Evolutionary conservation across 2,113 vertebrate genomes (phyloP).

Genomic region (Irena cyanogastra): DNA sequence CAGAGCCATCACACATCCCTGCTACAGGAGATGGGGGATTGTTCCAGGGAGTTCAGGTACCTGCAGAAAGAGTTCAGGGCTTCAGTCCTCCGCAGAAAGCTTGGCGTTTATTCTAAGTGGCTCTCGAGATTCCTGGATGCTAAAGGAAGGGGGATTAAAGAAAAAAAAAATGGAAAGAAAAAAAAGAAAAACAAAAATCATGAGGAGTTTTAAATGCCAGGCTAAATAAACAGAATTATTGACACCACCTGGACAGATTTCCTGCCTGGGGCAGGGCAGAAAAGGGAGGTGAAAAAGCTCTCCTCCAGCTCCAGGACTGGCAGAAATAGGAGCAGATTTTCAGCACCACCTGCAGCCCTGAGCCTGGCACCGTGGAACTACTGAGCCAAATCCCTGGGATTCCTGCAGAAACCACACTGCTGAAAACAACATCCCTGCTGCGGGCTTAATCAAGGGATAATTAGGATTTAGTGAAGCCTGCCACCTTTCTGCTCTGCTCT

Average conservation of each 20-base stretch:
- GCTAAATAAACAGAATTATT: not conserved
- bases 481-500: not conserved
- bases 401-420: rapidly evolving
- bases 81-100: not conserved
- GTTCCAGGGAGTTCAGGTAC: not conserved
- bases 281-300: not conserved
- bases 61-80: not conserved
- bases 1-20: rapidly evolving
- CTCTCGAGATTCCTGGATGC: not conserved
- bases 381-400: not conserved
- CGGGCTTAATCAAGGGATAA: not conserved
- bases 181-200: rapidly evolving
- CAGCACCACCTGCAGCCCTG: not conserved
- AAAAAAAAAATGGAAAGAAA: too few species aligned
- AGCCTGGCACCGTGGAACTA: too few species aligned
- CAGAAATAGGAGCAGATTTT: not conserved
- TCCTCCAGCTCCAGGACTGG: not conserved
- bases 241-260: not conserved
- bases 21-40: rapidly evolving
- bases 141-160: not conserved
- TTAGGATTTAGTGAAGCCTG: not conserved
- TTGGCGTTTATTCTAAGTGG: not conserved
- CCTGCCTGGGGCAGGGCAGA: not conserved
- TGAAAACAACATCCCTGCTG: not conserved
- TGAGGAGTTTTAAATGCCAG: not conserved